Base-by-base conservation (phyloP, 2,113 vertebrate genomes). In the Zosterops borbonicus region DNA sequence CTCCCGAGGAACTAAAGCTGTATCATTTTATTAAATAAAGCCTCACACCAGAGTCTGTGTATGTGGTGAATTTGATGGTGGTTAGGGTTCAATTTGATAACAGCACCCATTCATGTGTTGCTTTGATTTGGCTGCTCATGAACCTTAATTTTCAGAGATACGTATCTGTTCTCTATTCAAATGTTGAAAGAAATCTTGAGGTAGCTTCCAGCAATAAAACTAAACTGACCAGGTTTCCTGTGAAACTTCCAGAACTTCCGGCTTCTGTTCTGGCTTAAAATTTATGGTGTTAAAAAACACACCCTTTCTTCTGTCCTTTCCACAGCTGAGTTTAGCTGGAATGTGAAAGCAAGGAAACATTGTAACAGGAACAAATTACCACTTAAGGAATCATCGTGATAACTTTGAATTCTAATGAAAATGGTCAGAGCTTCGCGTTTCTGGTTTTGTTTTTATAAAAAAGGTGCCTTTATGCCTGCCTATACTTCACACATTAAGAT, bases 241-340 rank as follows among this genome's bases (percentile, higher is more conserved):
- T 95, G 65, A 80, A 68, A 91, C 84, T 89, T 95, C 79, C 73
- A 29, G 52, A 81, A 41, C 60, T 94, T 97, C 92, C 84, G 60
- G 91, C 95, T 96, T 95, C 92, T 92, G 85, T 87, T 74, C 49
- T 93, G 82, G 87, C 87, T 76, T 71, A 55, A 84, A 92, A 67
- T 75, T 41, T 55, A 80, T 44, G 22, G 11, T 85, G 29, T 73
- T 84, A 60, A 82, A 91, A 65, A 46, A 28, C 1, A 16, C 31
- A n/a, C 29, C 39, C 56, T 96, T 93, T 89, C 31, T 89, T 60
- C 41, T 84, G 47, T 93, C 25, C 37, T 76, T 97, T 92, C 82
- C 73, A 70, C 41, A 73, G 75, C 31, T 60, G 35, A 64, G 85
- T 81, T 83, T 67, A 71, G 33, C 39, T 2, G 9, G 21, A 80